Base-by-base conservation (phyloP, 1,140 invertebrate genomes). In the Cydia splendana region DNA sequence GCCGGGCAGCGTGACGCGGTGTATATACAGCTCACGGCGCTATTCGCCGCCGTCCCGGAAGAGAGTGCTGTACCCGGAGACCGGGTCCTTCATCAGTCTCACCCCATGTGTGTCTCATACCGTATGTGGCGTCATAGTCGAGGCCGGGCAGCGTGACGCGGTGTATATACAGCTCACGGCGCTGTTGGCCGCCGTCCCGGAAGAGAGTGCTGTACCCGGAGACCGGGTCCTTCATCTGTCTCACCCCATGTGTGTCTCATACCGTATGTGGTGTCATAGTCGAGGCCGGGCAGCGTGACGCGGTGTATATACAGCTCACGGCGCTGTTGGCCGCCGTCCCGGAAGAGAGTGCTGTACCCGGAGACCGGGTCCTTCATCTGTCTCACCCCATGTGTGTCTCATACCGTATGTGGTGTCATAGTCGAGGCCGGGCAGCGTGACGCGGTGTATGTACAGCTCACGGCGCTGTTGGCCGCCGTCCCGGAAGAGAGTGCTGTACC, bases 11-110 rank as follows among this genome's bases (percentile, higher is more conserved):
- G 86, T 91, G 9, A 96, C 96, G 71, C 93, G 85, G 87, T 99
- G 98, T 80, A 99, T 98, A 85, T 96, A 98, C 87, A 98, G 96
- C 0, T 90, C 89, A 34, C 95, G 94, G 65, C 95, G 94, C 76
- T 95, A 83, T 1, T 81, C 76, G n/a, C 98, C 98, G 10, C 96
- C 97, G 93, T 98, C 98, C 0, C 95, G 93, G 91, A 99, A 99
- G 18, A 95, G 82, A 2, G 89, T 95, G 45, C 45, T 45, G 9
- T 12, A 42, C 20, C 42, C 51, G 28, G 6, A n/a, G n/a, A 94
- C 95, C 71, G 83, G 89, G 38, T 95, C 81, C 65, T 94, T 90
- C 71, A 96, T 91, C 15, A 90, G 94, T 13, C 87, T 91, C 57
- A 95, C 94, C 1, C 97, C 97, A 93, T 6, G 30, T 34, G 30